Conservation (phyloP, 2,113 vertebrate species). For the Zapornia atra region DNA sequence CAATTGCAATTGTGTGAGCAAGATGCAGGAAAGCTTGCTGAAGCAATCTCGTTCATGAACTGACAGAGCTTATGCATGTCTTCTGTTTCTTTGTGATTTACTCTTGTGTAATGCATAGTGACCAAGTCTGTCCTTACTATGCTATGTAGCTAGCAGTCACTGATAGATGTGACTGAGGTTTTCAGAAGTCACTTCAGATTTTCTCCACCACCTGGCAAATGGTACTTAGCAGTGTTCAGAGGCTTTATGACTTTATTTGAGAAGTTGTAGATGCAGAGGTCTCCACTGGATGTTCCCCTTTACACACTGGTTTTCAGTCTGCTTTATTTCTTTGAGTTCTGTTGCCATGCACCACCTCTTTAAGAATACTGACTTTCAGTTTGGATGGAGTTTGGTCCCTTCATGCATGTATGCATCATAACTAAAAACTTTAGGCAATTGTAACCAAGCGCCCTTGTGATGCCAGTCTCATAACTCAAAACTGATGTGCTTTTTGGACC, state of each 20-base stretch:
- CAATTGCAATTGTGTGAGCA: neutral
- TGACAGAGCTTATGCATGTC: neutral
- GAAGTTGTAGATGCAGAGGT: neutral
- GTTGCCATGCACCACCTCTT: neutral
- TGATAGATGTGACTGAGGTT: neutral
- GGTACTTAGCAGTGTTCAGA: neutral
- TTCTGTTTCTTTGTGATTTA: neutral
- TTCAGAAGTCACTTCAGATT: neutral
- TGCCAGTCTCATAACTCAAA: neutral
- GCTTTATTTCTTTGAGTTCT: neutral
- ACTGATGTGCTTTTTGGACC: neutral
- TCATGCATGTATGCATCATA: neutral
- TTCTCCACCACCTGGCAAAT: neutral
- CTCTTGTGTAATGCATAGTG: neutral
- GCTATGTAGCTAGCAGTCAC: accelerated
- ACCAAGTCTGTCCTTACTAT: neutral
- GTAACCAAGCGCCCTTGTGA: neutral
- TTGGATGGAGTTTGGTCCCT: neutral
- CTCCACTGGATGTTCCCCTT: neutral
- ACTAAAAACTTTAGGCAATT: neutral
- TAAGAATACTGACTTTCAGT: neutral
- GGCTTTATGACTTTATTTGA: neutral
- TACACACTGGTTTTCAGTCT: neutral
- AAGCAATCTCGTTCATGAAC: neutral
- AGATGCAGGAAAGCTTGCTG: neutral